A percentile compares a stretch with the other conserved stretches of the same genome.
Conservation (phyloP, 2,888 invertebrate genomes). For the Nemoura dubitans region DNA sequence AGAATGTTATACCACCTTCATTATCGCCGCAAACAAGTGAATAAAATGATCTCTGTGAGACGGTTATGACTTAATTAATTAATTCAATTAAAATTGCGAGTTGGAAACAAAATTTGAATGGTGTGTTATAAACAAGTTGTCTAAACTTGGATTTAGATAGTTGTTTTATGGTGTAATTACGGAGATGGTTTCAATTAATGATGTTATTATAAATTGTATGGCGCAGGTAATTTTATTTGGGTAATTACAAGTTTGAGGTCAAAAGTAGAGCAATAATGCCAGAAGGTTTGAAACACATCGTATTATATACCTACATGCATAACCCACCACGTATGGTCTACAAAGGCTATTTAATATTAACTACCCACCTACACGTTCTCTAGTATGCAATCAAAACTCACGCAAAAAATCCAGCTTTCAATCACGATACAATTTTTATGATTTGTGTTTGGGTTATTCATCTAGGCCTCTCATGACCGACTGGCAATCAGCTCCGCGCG, state of each 20-base stretch:
- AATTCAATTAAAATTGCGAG: neutral
- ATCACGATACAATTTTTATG: neutral
- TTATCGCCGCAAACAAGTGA: slow-evolving; percentile 13
- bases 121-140: neutral
- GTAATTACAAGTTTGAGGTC: neutral
- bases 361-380: neutral
- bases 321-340: neutral
- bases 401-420: neutral
- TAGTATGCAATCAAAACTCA: neutral
- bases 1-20: neutral
- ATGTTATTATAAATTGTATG: slow-evolving; percentile 1
- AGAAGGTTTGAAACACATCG: neutral
- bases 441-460: neutral
- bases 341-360: neutral
- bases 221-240: neutral
- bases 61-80: neutral
- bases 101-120: no score
- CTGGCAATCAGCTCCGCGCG: neutral
- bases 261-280: neutral
- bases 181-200: neutral
- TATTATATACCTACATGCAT: no score
- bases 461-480: neutral
- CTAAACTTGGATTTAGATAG: neutral
- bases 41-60: slow-evolving; percentile 5
- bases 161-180: slow-evolving; percentile 7